Base-by-base conservation (phyloP, 1,140 invertebrate species). In the Venturia canescens region DNA sequence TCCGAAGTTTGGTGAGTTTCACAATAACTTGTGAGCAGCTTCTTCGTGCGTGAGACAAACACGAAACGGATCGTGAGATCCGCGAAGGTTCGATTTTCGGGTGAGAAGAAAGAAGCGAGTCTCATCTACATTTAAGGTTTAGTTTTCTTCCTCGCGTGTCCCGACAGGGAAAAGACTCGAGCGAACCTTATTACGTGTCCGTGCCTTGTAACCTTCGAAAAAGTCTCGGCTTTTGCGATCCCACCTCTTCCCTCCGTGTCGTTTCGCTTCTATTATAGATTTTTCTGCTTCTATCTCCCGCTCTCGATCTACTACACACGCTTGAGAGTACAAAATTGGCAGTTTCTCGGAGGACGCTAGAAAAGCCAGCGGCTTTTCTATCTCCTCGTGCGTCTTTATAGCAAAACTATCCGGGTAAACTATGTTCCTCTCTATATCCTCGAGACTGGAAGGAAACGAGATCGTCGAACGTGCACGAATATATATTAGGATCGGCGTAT, bases 41-140 rank as follows among this genome's bases (percentile, higher is more conserved):
- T 53, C 71, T 18, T 74, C 71, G 48, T 74, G 71, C 71, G 71
- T 74, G 71, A 74, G 48, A 48, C 48, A 26, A 74, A 74, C n/a
- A n/a, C 71, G 48, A 74, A 74, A 74, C 71, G 71, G 71, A 53
- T 74, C 71, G 71, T 74, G 71, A 74, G 57, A 74, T 74, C 26
- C 44, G 71, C 44, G 71, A 53, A 53, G n/a, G 50, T n/a, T 53
- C 71, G 71, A 48, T 50, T 44, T 53, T 69, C 15, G 26, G 71
- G 38, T 7, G 50, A 53, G 50, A n/a, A 53, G 50, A 53, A 53
- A 31, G 34, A 15, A 70, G n/a, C n/a, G 29, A 71, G 34, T 23
- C 69, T 71, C 38, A 48, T 53, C n/a, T 53, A 16, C 50, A n/a
- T 21, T 53, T 53, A 44, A 44, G 38, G 38, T 7, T 7, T 53